A percentile compares a stretch with the other conserved stretches of the same genome.
These are phyloP conservation scores for Metopia argyrocephala DNA, from an alignment of 2,888 invertebrate genomes.

Conservation along the genomic window DNA sequence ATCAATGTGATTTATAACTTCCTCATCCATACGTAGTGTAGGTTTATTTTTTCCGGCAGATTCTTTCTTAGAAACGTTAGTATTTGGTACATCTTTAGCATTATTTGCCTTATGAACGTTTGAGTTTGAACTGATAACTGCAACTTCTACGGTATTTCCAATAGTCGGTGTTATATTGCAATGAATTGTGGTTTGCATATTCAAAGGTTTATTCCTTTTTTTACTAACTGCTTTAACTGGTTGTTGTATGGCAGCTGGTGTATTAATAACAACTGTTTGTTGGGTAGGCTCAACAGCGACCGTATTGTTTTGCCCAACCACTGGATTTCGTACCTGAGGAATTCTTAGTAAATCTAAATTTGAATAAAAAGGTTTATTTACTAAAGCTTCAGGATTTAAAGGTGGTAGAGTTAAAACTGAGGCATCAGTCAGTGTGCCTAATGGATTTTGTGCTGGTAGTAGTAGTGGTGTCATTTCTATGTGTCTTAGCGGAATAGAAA, in stretches of 20 bases:
- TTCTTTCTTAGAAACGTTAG: slow-evolving; percentile 55
- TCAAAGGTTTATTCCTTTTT: slow-evolving; percentile 55
- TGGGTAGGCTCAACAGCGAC: slow-evolving; percentile 19
- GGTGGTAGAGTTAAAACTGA: slow-evolving; percentile 44
- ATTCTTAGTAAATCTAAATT: slow-evolving; percentile 74
- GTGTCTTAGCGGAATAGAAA: slow-evolving; percentile 38
- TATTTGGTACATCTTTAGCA: slow-evolving; percentile 47
- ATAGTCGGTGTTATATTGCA: not conserved
- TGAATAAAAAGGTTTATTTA: slow-evolving; percentile 72
- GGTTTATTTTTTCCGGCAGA: slow-evolving; percentile 63
- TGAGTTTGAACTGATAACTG: not conserved
- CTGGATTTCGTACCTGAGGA: slow-evolving; percentile 73
- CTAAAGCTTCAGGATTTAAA: slow-evolving; percentile 52
- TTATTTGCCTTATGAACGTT: slow-evolving; percentile 25
- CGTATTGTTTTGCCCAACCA: slow-evolving; percentile 31
- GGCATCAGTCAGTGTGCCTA: slow-evolving; percentile 32
- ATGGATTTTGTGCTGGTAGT: slow-evolving; percentile 26
- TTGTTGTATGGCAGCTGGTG: not conserved
- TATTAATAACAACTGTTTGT: slow-evolving; percentile 17
- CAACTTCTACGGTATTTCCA: not conserved
- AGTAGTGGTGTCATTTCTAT: slow-evolving; percentile 53
- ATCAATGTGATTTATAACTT: slow-evolving; percentile 74
- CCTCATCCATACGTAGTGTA: slow-evolving; percentile 72
- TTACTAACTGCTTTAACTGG: slow-evolving; percentile 45
- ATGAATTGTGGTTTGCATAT: not conserved